phyloP scores from a whole-genome alignment of 1,140 invertebrate genomes.

The Heliconius congener region DNA sequence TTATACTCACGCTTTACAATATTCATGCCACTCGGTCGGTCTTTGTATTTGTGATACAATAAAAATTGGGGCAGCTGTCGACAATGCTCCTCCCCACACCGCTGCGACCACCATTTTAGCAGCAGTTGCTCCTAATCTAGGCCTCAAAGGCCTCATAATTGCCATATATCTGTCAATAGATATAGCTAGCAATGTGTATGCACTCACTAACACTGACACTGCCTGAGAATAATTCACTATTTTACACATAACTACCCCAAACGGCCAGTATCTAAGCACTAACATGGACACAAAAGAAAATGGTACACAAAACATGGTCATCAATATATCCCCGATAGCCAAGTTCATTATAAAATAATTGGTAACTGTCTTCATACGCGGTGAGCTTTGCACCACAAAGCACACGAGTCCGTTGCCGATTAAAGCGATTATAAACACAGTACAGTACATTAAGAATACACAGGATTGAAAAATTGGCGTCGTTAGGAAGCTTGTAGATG shows the following conservation, averaged over 20 bases:
- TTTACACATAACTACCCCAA: slow-evolving; percentile 89
- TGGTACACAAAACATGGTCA: slow-evolving; percentile 93
- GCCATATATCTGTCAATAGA: slow-evolving; percentile 93
- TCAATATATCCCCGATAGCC: slow-evolving; percentile 91
- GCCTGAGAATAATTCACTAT: slow-evolving; percentile 90
- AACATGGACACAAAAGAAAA: slow-evolving; percentile 90
- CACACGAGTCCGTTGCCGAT: slow-evolving; percentile 91
- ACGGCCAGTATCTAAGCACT: slow-evolving; percentile 90
- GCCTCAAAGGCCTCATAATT: slow-evolving; percentile 92
- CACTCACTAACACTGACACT: slow-evolving; percentile 91
- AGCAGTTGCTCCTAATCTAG: slow-evolving; percentile 87
- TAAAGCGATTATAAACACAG: slow-evolving; percentile 88
- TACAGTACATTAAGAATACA: slow-evolving; percentile 88
- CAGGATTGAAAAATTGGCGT: slow-evolving; percentile 83
- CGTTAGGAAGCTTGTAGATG: slow-evolving; percentile 51
- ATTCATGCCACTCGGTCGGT: slow-evolving; percentile 82
- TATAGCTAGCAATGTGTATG: slow-evolving; percentile 93
- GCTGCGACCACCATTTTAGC: slow-evolving; percentile 87
- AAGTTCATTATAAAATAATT: slow-evolving; percentile 88
- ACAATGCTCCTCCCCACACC: slow-evolving; percentile 90
- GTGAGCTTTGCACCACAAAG: slow-evolving; percentile 89
- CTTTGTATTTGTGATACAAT: slow-evolving; percentile 85
- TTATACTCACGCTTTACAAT: slow-evolving; percentile 84
- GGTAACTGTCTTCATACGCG: slow-evolving; percentile 86
- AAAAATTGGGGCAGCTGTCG: slow-evolving; percentile 91